Percentiles rank a stretch among this genome's conserved stretches.
Conservation (phyloP, 2,113 vertebrate species). For the Hemibagrus wyckioides region DNA sequence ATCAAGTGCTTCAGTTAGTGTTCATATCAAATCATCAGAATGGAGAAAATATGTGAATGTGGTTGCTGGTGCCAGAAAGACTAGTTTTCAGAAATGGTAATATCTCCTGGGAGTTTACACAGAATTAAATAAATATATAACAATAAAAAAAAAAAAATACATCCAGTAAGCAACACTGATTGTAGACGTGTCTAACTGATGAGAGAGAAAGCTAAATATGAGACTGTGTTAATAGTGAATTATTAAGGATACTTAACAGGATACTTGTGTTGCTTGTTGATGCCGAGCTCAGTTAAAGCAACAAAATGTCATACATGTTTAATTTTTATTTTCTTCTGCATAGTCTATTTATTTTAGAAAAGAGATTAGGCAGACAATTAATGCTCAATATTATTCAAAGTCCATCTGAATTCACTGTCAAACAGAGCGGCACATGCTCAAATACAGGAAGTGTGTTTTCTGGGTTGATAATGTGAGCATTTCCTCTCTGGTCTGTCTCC, state of each 20-base stretch:
- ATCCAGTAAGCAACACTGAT: neutral
- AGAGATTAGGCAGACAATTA: conserved; percentile 34
- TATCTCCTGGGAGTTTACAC: neutral
- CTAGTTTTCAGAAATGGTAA: neutral
- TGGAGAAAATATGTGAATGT: neutral
- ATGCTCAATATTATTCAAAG: conserved; percentile 2
- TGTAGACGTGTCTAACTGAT: no score
- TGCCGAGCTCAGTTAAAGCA: neutral
- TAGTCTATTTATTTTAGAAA: neutral
- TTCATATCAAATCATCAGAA: neutral
- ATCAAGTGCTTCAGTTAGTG: neutral
- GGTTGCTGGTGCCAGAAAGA: neutral
- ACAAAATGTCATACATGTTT: neutral
- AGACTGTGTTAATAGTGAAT: neutral
- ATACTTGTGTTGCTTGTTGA: conserved; percentile 13
- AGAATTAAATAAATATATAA: neutral
- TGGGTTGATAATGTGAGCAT: conserved; percentile 51
- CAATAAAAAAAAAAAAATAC: neutral
- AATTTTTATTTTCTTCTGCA: neutral
- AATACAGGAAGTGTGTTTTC: conserved; percentile 56
- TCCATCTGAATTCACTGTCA: neutral
- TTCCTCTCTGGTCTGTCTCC: conserved; percentile 45
- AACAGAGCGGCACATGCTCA: neutral
- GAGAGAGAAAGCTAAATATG: neutral
- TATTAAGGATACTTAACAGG: neutral